Evolutionary conservation across 2,888 invertebrate genomes (phyloP).

Genomic region (Theretra japonica): DNA sequence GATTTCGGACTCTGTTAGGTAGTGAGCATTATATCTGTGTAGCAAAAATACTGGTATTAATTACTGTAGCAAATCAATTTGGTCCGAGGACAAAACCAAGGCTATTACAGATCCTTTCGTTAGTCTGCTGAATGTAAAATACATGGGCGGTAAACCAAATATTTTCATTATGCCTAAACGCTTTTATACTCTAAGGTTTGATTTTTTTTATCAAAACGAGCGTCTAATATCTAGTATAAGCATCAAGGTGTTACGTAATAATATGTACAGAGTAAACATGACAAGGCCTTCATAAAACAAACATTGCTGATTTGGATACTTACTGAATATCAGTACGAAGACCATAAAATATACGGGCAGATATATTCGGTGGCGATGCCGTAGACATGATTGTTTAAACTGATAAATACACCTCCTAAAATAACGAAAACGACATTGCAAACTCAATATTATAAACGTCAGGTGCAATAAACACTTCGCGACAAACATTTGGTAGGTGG

Average conservation of each 20-base stretch:
- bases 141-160: too few relatives aligned
- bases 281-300: conserved; percentile 2
- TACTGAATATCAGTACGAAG: conserved; percentile 85
- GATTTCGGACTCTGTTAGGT: conserved; percentile 89
- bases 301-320: conserved; percentile 47
- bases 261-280: neutral
- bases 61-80: conserved; percentile 1
- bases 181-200: too few relatives aligned
- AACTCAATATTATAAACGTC: conserved; percentile 35
- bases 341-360: conserved; percentile 86
- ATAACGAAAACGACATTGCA: conserved; percentile 43
- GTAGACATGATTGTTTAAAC: conserved; percentile 57
- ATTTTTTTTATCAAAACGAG: neutral
- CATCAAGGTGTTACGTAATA: neutral
- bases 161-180: too few relatives aligned
- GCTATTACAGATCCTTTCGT: neutral
- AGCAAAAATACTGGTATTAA: neutral
- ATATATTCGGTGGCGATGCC: conserved; percentile 78
- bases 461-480: conserved; percentile 33
- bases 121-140: too few relatives aligned
- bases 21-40: conserved; percentile 88
- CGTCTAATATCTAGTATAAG: neutral
- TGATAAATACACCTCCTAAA: conserved; percentile 46
- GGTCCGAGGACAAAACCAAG: neutral
- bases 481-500: neutral